phyloP scores from a whole-genome alignment of 1,140 invertebrate genomes.

The Kradibia gibbosae region DNA sequence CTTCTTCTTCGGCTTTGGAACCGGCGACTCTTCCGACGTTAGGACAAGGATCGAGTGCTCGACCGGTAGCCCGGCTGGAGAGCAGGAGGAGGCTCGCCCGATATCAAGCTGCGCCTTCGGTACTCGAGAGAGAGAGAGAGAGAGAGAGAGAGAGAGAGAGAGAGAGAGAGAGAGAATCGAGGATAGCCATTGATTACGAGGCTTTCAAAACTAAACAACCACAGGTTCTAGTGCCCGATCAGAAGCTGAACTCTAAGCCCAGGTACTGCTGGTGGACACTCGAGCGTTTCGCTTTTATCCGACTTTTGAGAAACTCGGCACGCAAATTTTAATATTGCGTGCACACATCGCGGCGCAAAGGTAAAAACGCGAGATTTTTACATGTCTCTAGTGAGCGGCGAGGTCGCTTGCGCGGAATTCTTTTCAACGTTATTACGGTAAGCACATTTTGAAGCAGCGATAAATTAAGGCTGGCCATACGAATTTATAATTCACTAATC shows the following conservation, averaged over 20 bases:
- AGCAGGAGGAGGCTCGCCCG: too few relatives aligned
- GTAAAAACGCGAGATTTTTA: neutral
- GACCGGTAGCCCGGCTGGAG: too few relatives aligned
- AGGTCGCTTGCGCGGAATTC: neutral
- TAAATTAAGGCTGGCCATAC: neutral
- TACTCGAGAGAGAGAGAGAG: too few relatives aligned
- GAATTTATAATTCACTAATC: neutral
- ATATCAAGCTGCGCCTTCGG: too few relatives aligned
- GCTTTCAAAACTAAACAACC: too few relatives aligned
- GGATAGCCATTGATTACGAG: too few relatives aligned
- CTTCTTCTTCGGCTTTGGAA: conserved; percentile 6
- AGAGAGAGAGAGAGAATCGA: too few relatives aligned
- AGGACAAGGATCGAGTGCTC: too few relatives aligned
- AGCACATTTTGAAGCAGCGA: neutral
- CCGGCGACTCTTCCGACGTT: neutral
- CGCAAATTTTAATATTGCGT: conserved; percentile 6
- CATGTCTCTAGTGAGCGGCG: neutral
- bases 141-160: too few relatives aligned
- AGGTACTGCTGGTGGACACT: neutral
- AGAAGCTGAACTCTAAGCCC: too few relatives aligned
- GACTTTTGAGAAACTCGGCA: neutral
- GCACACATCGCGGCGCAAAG: neutral
- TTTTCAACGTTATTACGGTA: neutral
- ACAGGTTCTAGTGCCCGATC: too few relatives aligned
- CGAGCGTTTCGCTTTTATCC: neutral